Base-by-base conservation (phyloP, 2,888 invertebrate species). In the Aphidoletes aphidimyza region DNA sequence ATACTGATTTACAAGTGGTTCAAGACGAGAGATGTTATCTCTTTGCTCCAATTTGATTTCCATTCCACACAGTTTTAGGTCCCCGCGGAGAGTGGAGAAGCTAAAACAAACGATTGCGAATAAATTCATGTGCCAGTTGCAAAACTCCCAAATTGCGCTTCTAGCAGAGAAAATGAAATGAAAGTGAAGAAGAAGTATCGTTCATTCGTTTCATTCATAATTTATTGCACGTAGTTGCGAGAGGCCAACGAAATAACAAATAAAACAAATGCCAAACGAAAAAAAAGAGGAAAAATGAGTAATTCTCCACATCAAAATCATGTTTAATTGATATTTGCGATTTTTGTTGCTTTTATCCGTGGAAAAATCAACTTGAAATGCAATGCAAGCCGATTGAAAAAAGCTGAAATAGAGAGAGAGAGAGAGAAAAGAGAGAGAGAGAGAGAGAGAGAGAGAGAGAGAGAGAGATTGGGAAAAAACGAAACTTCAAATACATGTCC, bases 251-350 rank as follows among this genome's bases (percentile, higher is more conserved):
- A 54, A 54, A 22, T 5, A 22, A 5, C 0, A 22, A 54, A 54
- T 17, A 47, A 47, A 19, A 47, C 47, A 17, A 47, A 19, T 19
- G 19, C 47, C 9, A 47, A 47, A 47, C 9, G 47, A 11, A 19
- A 47, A 47, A 26, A 54, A 34, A 69, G 30, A 30, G 1, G 30
- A 34, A 69, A 30, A 2, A 30, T 30, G 30, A 30, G n/a, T 30
- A 69, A 26, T 14, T 14, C 26, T 69, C 30, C n/a, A 69, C 54
- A 54, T 54, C 54, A 26, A 54, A 69, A 69, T 69, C 69, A 69
- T 69, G 69, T n/a, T 69, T 34, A 69, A 69, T 69, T 69, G 8
- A 30, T 69, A 30, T 69, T 30, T 69, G 47, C 47, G 9, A 19
- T 47, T 11, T 9, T 54, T 14, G 3, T 22, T 3, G 54, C 54